Conservation (phyloP, 2,113 vertebrate species). For the Tyrannus savana region DNA sequence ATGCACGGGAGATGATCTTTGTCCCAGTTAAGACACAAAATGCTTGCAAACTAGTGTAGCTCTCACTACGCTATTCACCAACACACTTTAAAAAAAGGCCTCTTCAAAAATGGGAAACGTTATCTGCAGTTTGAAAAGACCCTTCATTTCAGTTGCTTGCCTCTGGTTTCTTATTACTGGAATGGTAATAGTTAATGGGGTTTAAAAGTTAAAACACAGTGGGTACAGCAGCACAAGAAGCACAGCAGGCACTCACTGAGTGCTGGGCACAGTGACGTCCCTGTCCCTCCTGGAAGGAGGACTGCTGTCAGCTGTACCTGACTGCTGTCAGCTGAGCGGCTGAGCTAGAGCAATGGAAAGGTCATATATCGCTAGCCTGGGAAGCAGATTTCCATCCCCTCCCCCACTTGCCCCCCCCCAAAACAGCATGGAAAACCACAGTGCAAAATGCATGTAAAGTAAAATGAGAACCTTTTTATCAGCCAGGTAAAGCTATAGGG, state of each 20-base stretch:
- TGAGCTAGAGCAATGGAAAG: neutral
- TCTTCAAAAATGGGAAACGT: neutral
- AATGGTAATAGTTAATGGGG: neutral
- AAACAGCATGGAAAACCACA: neutral
- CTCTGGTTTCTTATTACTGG: neutral
- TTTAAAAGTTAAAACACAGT: neutral
- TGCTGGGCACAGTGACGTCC: neutral
- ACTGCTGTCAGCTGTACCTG: neutral
- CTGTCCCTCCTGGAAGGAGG: neutral
- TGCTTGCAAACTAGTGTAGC: neutral
- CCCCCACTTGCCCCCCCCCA: neutral
- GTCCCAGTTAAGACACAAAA: neutral
- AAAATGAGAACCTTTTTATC: neutral
- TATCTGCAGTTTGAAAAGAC: neutral
- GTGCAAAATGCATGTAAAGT: neutral
- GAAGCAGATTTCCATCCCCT: neutral
- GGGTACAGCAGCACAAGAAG: neutral
- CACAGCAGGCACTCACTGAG: neutral
- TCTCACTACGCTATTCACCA: neutral
- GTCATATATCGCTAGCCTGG: neutral
- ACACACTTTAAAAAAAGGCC: rapidly evolving
- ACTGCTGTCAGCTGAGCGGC: neutral
- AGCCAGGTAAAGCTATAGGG: neutral
- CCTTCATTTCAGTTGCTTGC: neutral
- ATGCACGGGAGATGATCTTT: neutral